Evolutionary conservation across 1,140 invertebrate genomes (phyloP).

Genomic region (Dufourea novaeangliae): DNA sequence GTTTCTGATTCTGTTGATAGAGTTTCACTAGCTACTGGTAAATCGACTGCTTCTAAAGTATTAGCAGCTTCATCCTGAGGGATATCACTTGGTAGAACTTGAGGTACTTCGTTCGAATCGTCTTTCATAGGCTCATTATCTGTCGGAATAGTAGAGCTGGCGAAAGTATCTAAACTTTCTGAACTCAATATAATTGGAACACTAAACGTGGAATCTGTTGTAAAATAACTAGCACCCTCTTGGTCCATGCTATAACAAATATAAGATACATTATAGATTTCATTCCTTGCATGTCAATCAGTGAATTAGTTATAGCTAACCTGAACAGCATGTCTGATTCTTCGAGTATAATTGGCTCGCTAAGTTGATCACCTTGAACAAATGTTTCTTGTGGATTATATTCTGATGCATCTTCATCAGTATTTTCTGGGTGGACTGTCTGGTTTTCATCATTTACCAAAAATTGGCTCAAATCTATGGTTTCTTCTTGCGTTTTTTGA

Average conservation of each 20-base stretch:
- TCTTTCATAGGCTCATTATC: constrained; percentile 66
- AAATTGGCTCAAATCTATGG: constrained; percentile 77
- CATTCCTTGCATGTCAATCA: neutral
- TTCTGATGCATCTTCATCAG: constrained; percentile 67
- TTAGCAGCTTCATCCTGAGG: constrained; percentile 55
- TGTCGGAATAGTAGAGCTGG: constrained; percentile 63
- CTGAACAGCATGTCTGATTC: constrained; percentile 79
- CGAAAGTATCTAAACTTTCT: constrained; percentile 74
- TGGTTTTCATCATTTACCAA: constrained; percentile 73
- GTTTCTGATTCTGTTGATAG: constrained; percentile 55
- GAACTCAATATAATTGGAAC: constrained; percentile 78
- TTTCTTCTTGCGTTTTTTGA: constrained; percentile 73
- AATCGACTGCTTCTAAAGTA: constrained; percentile 28
- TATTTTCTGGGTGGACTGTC: constrained; percentile 69
- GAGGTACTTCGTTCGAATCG: constrained; percentile 63
- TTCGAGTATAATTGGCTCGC: constrained; percentile 78
- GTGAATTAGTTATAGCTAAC: constrained; percentile 57
- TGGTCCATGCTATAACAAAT: constrained; percentile 75
- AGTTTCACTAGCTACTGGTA: constrained; percentile 35
- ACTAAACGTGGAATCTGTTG: constrained; percentile 74
- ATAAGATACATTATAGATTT: constrained; percentile 1
- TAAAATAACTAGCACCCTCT: constrained; percentile 75
- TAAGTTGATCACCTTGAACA: constrained; percentile 73
- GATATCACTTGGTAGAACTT: constrained; percentile 64
- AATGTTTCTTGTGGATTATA: constrained; percentile 75